Conservation (phyloP, 2,797 vertebrate genomes). For the Mus caroli region DNA sequence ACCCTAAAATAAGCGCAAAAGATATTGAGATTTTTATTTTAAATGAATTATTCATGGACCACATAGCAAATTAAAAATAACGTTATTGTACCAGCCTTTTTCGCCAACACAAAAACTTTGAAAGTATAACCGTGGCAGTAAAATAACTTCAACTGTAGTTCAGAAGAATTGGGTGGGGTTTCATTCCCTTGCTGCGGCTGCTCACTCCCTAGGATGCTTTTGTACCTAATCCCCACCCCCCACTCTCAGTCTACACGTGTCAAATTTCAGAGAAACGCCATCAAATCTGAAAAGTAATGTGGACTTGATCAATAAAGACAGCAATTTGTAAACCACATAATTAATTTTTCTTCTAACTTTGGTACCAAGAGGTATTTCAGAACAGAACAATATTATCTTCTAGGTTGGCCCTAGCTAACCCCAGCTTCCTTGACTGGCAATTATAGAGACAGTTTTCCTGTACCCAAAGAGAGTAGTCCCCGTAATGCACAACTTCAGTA, state of each 20-base stretch:
- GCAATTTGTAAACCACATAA: neutral
- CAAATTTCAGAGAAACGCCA: slow-evolving; percentile 23
- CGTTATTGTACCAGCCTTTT: slow-evolving; percentile 52
- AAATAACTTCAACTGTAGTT: slow-evolving; percentile 3
- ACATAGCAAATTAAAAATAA: slow-evolving; percentile 76
- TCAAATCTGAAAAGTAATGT: neutral
- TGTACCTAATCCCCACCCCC: neutral
- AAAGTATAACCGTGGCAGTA: slow-evolving; percentile 47
- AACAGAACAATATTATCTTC: slow-evolving; percentile 21
- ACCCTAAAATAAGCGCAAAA: slow-evolving; percentile 70
- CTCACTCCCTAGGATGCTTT: slow-evolving; percentile 14
- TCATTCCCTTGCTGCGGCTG: neutral
- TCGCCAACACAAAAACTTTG: slow-evolving; percentile 57
- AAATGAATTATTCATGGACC: slow-evolving; percentile 74
- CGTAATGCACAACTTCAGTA: neutral
- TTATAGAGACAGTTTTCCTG: slow-evolving; percentile 43
- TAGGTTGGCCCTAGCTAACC: neutral
- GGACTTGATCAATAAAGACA: slow-evolving; percentile 13
- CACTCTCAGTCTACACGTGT: neutral
- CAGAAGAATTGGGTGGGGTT: neutral
- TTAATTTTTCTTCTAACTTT: slow-evolving; percentile 60
- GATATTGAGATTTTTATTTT: slow-evolving; percentile 73
- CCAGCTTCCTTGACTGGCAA: neutral
- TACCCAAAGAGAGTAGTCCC: slow-evolving; percentile 34
- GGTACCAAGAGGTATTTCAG: slow-evolving; percentile 26